Base-by-base conservation (phyloP, 2,797 vertebrate species). In the Chaetophractus vellerosus region DNA sequence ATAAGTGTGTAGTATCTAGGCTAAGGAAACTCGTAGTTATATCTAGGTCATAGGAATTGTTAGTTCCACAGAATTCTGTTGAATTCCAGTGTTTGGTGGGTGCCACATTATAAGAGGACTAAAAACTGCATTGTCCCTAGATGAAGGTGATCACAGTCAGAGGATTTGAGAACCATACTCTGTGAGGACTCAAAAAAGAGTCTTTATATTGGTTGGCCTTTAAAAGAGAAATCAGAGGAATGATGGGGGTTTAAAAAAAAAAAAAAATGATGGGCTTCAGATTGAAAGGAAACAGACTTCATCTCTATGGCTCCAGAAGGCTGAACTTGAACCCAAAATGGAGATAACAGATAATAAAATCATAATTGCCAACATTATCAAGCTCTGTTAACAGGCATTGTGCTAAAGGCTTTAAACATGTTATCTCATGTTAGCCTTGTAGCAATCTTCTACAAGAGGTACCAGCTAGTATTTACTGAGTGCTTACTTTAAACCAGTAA, bases 261-360 rank as follows among this genome's bases (percentile, higher is more conserved):
- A 38, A 72, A 36, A 86, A 85, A 71, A 9, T 66, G 23, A 87
- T 55, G 61, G 69, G 1, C 15, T 6, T 55, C 50, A n/a, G 38
- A 21, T 61, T 96, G 23, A 66, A 55, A 94, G 33, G 71, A 57
- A 93, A 66, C n/a, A 78, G 21, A 91, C 74, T 68, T 82, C 18
- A 63, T 66, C 1, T 66, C 66, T 92, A 4, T 90, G 68, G 15
- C 8, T 88, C 48, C 15, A 83, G 45, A 76, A 93, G 52, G 23
- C 80, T 83, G 50, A 86, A 31, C 7, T 28, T 48, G 63, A 93
- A 88, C 38, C 68, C 78, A 66, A 93, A 74, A 45, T 41, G 57
- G 81, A 63, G 52, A 26, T 82, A 57, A 64, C 50, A 64, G 84
- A 57, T 41, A 64, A 66, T 57, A 85, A 41, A 48, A 64, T 75